These are phyloP conservation scores for Drosophila setosimentum DNA, from an alignment of 2,888 invertebrate genomes.

Conservation along the genomic window DNA sequence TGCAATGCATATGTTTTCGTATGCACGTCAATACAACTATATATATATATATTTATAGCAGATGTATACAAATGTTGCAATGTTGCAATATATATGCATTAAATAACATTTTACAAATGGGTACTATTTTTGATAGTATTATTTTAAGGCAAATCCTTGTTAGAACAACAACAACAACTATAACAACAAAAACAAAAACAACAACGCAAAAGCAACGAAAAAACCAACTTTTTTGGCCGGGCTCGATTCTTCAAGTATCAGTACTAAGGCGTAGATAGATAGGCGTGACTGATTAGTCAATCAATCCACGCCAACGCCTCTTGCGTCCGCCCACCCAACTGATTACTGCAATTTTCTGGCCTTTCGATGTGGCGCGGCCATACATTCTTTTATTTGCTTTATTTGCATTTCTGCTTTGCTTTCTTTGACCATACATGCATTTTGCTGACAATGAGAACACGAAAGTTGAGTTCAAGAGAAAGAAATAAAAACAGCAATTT, in stretches of 20 bases:
- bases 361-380: conserved; percentile 47
- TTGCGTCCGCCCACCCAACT: neutral
- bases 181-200: conserved; percentile 40
- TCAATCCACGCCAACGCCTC: neutral
- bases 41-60: conserved; percentile 57
- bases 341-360: conserved; percentile 18
- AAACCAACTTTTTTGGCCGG: conserved; percentile 28
- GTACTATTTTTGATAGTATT: conserved; percentile 82
- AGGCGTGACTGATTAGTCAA: conserved; percentile 11
- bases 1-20: conserved; percentile 84
- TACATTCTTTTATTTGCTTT: conserved; percentile 79
- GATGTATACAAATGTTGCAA: conserved; percentile 58
- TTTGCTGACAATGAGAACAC: conserved; percentile 53
- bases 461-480: conserved; percentile 9
- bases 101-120: conserved; percentile 64
- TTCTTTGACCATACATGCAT: conserved; percentile 56
- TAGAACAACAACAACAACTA: conserved; percentile 60
- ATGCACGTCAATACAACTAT: conserved; percentile 76
- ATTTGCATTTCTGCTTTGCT: conserved; percentile 74
- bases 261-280: neutral
- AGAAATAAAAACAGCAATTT: conserved; percentile 20
- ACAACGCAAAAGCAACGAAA: conserved; percentile 40
- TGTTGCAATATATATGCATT: conserved; percentile 63
- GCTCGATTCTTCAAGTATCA: conserved; percentile 9
- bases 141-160: conserved; percentile 75